A percentile compares a stretch with the other conserved stretches of the same genome.
Conservation (phyloP, 1,140 invertebrate genomes). For the Amyelois transitella region DNA sequence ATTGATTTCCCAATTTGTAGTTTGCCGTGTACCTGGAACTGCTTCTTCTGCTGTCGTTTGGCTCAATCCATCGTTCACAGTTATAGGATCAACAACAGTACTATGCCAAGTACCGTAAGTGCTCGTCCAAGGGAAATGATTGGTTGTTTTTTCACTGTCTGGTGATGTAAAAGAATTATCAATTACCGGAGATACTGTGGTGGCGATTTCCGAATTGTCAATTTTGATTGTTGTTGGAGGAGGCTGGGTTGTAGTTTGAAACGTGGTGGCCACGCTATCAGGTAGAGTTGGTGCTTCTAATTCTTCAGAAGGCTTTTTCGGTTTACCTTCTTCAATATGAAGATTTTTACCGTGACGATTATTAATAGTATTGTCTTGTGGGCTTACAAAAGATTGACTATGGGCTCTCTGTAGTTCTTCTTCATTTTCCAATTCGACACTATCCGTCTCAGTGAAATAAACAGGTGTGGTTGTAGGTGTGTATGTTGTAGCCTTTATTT, state of each 20-base stretch:
- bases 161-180: constrained; percentile 52
- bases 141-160: constrained; percentile 51
- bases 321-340: constrained; percentile 42
- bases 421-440: constrained; percentile 66
- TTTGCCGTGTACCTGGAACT: constrained; percentile 22
- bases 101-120: constrained; percentile 76
- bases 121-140: constrained; percentile 53
- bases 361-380: constrained; percentile 46
- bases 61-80: constrained; percentile 80
- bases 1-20: constrained; percentile 16
- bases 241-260: constrained; percentile 42
- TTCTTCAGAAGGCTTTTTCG: constrained; percentile 46
- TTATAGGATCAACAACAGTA: constrained; percentile 80
- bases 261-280: constrained; percentile 33
- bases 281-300: constrained; percentile 55
- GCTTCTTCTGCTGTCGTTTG: constrained; percentile 25
- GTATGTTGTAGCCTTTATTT: constrained; percentile 38
- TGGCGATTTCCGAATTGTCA: constrained; percentile 30
- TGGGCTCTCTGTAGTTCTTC: constrained; percentile 72
- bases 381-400: constrained; percentile 66
- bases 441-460: constrained; percentile 58
- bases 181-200: constrained; percentile 33
- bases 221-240: constrained; percentile 34
- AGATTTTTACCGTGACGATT: constrained; percentile 61
- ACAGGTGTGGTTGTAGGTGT: constrained; percentile 38